These are phyloP conservation scores for Drosophila dives DNA, from an alignment of 2,888 invertebrate species.

Conservation along the genomic window DNA sequence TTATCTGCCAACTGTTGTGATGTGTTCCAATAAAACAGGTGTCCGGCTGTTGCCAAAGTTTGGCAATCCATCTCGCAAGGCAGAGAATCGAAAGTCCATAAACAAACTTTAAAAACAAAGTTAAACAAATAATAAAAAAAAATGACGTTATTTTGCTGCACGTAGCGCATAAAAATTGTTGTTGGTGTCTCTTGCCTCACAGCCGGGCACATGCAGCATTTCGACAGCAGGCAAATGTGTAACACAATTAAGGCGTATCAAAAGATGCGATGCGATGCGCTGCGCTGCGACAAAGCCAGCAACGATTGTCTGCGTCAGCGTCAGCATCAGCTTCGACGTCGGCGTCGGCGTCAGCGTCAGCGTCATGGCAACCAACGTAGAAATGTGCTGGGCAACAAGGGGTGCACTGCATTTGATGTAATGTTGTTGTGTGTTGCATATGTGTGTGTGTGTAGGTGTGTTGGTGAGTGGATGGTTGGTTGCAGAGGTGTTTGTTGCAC, in stretches of 20 bases:
- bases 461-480: neutral
- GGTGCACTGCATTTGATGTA: conserved; percentile 5
- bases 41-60: neutral
- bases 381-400: neutral
- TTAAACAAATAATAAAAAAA: neutral
- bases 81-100: no score
- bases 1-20: neutral
- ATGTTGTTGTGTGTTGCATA: neutral
- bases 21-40: neutral
- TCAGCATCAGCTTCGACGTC: neutral
- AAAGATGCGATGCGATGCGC: conserved; percentile 11
- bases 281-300: neutral
- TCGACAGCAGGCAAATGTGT: conserved; percentile 52
- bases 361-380: conserved; percentile 3
- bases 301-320: neutral
- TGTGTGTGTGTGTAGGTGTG: neutral
- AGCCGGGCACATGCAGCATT: conserved; percentile 33
- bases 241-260: conserved; percentile 59
- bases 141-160: neutral
- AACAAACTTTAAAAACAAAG: neutral
- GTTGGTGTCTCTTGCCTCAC: conserved; percentile 1
- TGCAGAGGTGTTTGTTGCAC: neutral
- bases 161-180: conserved; percentile 5
- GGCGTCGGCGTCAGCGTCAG: neutral
- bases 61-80: neutral